Conservation (phyloP, 2,888 invertebrate species). For the Eupithecia abbreviata region DNA sequence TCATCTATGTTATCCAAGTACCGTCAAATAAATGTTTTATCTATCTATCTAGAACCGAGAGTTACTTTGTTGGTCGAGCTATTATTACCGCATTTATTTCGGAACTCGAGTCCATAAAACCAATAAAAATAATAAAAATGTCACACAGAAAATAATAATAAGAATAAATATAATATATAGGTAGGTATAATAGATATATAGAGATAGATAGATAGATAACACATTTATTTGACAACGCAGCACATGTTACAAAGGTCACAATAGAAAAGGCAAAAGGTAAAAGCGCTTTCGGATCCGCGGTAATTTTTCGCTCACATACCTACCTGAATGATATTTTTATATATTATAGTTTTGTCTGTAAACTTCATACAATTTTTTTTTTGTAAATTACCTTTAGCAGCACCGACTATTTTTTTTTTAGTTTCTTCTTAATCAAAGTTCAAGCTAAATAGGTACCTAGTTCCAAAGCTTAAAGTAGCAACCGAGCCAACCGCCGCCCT, state of each 20-base stretch:
- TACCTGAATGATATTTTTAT: not conserved
- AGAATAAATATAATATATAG: no score
- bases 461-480: constrained; percentile 13
- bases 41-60: not conserved
- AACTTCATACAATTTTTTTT: not conserved
- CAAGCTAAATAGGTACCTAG: not conserved
- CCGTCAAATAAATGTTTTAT: no score
- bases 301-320: not conserved
- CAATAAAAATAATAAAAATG: no score
- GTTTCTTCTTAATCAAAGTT: constrained; percentile 21
- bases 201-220: no score
- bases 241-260: no score
- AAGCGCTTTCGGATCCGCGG: not conserved
- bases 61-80: not conserved
- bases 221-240: no score
- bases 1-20: not conserved
- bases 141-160: no score
- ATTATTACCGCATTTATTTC: not conserved
- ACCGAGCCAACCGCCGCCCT: constrained; percentile 11
- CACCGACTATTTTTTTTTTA: constrained; percentile 8
- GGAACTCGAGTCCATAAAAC: no score
- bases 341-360: not conserved
- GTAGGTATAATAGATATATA: no score
- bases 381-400: not conserved
- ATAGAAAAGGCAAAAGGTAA: no score